phyloP scores from a whole-genome alignment of 1,140 invertebrate genomes.

The Chrysomallon squamiferum region DNA sequence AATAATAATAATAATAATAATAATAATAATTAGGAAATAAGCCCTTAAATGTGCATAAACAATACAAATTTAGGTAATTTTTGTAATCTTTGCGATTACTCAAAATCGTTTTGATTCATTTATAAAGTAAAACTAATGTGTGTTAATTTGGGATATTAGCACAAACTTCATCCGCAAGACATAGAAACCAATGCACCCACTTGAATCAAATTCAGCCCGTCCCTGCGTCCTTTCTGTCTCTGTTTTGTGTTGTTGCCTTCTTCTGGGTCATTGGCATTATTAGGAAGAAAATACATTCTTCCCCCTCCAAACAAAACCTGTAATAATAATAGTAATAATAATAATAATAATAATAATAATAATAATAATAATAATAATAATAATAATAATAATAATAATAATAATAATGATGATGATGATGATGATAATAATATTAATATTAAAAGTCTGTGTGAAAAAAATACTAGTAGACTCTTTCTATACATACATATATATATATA shows the following conservation, averaged over 20 bases:
- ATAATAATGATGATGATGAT: no score
- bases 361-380: no score
- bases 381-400: no score
- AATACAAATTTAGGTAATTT: not conserved
- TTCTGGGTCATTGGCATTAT: constrained; percentile 46
- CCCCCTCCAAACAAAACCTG: constrained; percentile 59
- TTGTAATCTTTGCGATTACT: not conserved
- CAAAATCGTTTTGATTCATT: not conserved
- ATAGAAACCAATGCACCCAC: constrained; percentile 6
- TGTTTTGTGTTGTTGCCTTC: constrained; percentile 11
- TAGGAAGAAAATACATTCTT: constrained; percentile 39
- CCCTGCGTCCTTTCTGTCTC: constrained; percentile 18
- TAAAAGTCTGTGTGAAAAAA: no score
- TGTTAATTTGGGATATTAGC: not conserved
- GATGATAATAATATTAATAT: no score
- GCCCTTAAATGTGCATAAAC: not conserved
- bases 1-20: not conserved
- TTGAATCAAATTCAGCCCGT: constrained; percentile 32
- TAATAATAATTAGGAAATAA: not conserved
- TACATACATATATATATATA: no score
- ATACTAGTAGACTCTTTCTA: no score
- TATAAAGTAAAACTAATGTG: not conserved
- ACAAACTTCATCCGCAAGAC: not conserved
- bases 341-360: no score
- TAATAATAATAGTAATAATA: no score